Base-by-base conservation (phyloP, 2,113 vertebrate genomes). In the Conger conger region DNA sequence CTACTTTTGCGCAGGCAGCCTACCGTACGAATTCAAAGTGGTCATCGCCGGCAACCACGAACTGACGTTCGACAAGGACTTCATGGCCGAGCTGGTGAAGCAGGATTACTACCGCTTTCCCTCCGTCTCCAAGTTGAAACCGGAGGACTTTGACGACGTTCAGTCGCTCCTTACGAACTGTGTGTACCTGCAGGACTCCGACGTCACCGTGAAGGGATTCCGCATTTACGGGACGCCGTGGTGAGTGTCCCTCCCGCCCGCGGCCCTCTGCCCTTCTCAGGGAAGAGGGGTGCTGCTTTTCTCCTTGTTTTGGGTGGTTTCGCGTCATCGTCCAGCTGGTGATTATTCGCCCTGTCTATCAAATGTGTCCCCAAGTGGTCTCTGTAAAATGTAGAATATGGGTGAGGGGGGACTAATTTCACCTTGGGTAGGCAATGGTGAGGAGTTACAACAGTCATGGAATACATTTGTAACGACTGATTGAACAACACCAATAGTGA, bases 71-170 rank as follows among this genome's bases (percentile, higher is more conserved):
- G 98, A 99, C 95, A 99, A 99, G 94, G 97, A 99, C 96, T 99
- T 99, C 95, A 99, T 99, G 97, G 96, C 98, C 81, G 98, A 99
- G 94, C 97, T 99, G 93, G 97, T 99, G 90, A 99, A 99, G 96
- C 98, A 99, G 97, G 98, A 99, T 96, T 99, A 99, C 96, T 99
- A 99, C 95, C 97, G 98, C 90, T 99, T 99, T 94, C 98, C 98
- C 82, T 99, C 98, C 36, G 98, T 99, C 90, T 99, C 98, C 95
- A 99, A 99, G 94, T 97, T 99, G 95, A 99, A 99, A 95, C 98
- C 98, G 27, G 98, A 99, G 97, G 98, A 99, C 96, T 99, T 99
- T 97, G 98, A 99, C 96, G 97, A 99, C 94, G 98, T 99, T 90
- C 98, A 99, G 93, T 96, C 97, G 78, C 97, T 99, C 81, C 97